Evolutionary conservation across 2,888 invertebrate genomes (phyloP), one percentile per base, ranked within the genome.

Genomic region (Pyrrhopygopsis socrates): DNA sequence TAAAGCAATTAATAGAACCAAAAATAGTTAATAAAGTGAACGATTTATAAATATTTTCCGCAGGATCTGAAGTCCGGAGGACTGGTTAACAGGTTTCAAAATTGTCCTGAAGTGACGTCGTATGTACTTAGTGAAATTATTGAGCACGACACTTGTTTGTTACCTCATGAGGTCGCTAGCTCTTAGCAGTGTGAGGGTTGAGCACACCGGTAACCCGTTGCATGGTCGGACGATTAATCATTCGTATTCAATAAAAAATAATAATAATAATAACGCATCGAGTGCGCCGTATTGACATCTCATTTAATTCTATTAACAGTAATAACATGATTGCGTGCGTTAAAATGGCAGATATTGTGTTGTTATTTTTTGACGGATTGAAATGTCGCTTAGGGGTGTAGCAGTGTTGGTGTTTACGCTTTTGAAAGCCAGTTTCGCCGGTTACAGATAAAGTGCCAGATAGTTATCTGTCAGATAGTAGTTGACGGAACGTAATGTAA

Each of bases 311-410:
- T 63, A 63, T 63, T 63, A 63, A 63, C 63, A 63, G 63, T 50
- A 67, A 27, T 67, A 67, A 77, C 60, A 50, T 30, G 76, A 77
- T 67, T 77, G 76, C 76, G 76, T 67, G 50, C 60, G 50, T 77
- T 77, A 67, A 77, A 77, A 50, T 77, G 75, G 60, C 41, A 63
- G 41, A 22, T n/a, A n/a, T 34, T 45, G 22, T 77, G 76, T 77
- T 76, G 76, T 76, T 29, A 76, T 67, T 67, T 76, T 22, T 65
- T 77, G 45, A 77, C 76, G 76, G 65, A 22, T 27, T 67, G 30
- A 29, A 80, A 50, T 74, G 70, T 73, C 50, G 71, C 84, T 82
- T 83, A 73, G 70, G 80, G 79, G 58, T 67, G n/a, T n/a, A n/a
- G 11, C 2, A 24, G 67, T 24, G 22, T 78, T 60, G 76, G 50